These are phyloP conservation scores for Drosophila seguyi DNA, from an alignment of 1,140 invertebrate genomes.

Conservation along the genomic window DNA sequence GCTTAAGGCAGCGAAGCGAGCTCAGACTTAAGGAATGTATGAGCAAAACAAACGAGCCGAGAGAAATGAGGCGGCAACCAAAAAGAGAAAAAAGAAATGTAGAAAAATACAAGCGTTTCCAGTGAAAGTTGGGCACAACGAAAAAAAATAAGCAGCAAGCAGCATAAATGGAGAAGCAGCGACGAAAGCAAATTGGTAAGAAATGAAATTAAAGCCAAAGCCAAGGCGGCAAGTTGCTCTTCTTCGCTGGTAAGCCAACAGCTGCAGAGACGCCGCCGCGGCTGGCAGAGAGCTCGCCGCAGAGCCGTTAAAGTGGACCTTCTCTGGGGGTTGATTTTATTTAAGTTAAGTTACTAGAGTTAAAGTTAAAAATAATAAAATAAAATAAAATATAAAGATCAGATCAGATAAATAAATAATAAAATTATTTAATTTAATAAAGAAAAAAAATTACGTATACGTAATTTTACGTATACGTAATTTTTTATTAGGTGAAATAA, in stretches of 20 bases:
- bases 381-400: neutral
- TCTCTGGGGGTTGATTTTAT: neutral
- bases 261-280: conserved; percentile 7
- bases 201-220: conserved; percentile 51
- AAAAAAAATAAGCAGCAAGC: conserved; percentile 8
- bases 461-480: neutral
- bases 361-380: neutral
- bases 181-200: conserved; percentile 47
- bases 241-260: conserved; percentile 27
- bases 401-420: too few relatives aligned
- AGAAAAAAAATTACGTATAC: conserved; percentile 1
- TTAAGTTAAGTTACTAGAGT: too few relatives aligned
- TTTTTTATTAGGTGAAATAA: too few relatives aligned
- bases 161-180: conserved; percentile 33
- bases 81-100: conserved; percentile 16
- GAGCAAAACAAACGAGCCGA: conserved; percentile 52
- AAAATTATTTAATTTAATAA: neutral
- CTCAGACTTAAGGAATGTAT: conserved; percentile 24
- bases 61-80: conserved; percentile 39
- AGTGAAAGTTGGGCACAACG: conserved; percentile 72
- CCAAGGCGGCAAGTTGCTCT: conserved; percentile 24
- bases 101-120: conserved; percentile 28
- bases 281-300: too few relatives aligned
- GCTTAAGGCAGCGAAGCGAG: conserved; percentile 31
- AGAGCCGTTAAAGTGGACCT: conserved; percentile 13